A percentile compares a stretch with the other conserved stretches of the same genome.
Evolutionary conservation across 2,797 vertebrate species (phyloP).

Genomic region (Catamblyrhynchus diadema): DNA sequence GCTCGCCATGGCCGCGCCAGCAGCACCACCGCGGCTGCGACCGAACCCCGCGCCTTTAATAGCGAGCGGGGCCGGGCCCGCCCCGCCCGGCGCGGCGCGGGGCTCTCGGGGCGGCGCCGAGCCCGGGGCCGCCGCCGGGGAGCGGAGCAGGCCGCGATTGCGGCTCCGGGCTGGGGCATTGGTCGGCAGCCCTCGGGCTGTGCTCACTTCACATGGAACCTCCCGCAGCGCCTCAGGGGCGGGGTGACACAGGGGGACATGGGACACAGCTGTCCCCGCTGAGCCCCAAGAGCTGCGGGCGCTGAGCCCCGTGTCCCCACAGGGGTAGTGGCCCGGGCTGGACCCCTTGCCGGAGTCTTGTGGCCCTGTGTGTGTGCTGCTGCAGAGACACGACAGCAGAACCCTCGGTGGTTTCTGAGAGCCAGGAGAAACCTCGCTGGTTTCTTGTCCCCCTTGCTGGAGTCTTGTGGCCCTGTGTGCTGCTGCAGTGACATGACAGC

Average conservation of each 20-base stretch:
- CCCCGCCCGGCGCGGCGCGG: not conserved
- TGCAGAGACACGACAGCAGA: rapidly evolving
- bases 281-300: rapidly evolving
- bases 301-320: not conserved
- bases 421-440: not conserved
- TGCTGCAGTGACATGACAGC: no score
- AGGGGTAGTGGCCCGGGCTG: not conserved
- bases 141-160: rapidly evolving
- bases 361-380: rapidly evolving
- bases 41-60: not conserved
- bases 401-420: not conserved
- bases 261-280: rapidly evolving
- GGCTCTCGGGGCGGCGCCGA: not conserved
- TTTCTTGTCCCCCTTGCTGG: no score
- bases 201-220: rapidly evolving
- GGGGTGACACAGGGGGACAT: rapidly evolving
- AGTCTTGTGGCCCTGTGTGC: no score
- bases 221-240: rapidly evolving
- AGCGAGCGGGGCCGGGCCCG: not conserved
- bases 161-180: rapidly evolving
- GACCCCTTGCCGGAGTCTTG: rapidly evolving
- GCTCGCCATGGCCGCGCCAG: not conserved
- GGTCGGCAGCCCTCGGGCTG: rapidly evolving
- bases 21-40: rapidly evolving
- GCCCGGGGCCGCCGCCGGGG: not conserved